phyloP scores from a whole-genome alignment of 1,140 invertebrate genomes.

The Cydia strobilella region DNA sequence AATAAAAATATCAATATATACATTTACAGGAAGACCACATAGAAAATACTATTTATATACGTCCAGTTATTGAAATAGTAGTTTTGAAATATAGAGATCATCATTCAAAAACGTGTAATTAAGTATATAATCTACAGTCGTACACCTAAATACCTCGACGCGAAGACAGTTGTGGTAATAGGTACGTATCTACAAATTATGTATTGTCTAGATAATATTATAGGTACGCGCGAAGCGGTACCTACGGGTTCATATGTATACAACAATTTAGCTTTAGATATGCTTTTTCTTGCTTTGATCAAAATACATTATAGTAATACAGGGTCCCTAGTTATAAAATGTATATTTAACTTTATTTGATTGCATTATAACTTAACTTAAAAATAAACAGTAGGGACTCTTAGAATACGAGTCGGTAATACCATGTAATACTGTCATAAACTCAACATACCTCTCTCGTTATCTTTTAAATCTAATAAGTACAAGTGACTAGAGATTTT shows the following conservation, averaged over 20 bases:
- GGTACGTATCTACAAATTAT: slow-evolving; percentile 25
- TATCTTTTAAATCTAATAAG: slow-evolving; percentile 21
- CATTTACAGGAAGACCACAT: slow-evolving; percentile 19
- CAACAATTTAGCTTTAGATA: slow-evolving; percentile 8
- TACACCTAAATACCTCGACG: slow-evolving; percentile 11
- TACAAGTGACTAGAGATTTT: slow-evolving; percentile 29
- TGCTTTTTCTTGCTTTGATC: slow-evolving; percentile 27
- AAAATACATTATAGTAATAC: not conserved
- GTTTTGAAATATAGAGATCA: slow-evolving; percentile 18
- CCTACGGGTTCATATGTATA: not conserved
- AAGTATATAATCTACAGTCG: slow-evolving; percentile 20
- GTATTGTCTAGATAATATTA: slow-evolving; percentile 27
- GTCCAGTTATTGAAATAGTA: not conserved
- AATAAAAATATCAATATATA: not conserved
- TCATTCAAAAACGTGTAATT: slow-evolving; percentile 17
- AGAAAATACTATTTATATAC: slow-evolving; percentile 13
- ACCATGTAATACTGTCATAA: too few relatives aligned
- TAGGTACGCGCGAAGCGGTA: not conserved
- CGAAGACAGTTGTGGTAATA: slow-evolving; percentile 30
- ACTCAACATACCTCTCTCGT: not conserved
- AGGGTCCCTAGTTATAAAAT: not conserved
- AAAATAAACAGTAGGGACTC: not conserved
- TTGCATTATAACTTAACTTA: slow-evolving; percentile 2
- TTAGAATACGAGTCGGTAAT: slow-evolving; percentile 5
- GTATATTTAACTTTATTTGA: too few relatives aligned